Conservation (phyloP, 2,113 vertebrate species). For the Scolopax mira region DNA sequence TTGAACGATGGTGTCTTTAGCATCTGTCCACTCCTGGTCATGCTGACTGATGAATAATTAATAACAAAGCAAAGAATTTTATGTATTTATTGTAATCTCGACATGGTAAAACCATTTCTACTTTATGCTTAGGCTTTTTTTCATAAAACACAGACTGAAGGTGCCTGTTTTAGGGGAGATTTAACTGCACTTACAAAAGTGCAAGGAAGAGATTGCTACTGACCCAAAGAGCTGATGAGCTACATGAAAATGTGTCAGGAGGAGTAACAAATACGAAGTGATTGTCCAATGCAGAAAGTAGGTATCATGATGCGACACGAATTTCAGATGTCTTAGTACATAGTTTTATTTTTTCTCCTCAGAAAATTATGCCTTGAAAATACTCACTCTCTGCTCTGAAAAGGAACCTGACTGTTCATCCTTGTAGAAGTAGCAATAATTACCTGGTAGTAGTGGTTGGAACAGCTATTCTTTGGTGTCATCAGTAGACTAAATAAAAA, state of each 20-base stretch:
- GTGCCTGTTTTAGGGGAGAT: neutral
- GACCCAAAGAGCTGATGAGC: neutral
- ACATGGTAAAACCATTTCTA: neutral
- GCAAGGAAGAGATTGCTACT: neutral
- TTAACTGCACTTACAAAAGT: neutral
- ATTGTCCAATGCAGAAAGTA: neutral
- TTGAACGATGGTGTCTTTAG: neutral
- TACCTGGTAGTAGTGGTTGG: rapidly evolving
- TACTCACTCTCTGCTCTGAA: neutral
- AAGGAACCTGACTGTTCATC: neutral
- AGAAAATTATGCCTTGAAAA: neutral
- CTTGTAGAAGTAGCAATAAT: neutral
- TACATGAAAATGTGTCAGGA: neutral
- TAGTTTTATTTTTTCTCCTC: neutral
- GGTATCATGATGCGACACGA: rapidly evolving
- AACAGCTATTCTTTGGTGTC: neutral
- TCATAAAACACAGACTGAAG: neutral
- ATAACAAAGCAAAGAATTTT: neutral
- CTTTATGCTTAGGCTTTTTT: neutral
- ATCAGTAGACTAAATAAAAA: neutral
- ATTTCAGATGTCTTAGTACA: neutral
- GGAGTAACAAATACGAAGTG: neutral
- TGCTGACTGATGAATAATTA: neutral
- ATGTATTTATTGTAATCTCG: neutral
- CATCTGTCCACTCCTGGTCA: neutral